phyloP scores from a whole-genome alignment of 2,797 vertebrate genomes.

The Iguana delicatissima region DNA sequence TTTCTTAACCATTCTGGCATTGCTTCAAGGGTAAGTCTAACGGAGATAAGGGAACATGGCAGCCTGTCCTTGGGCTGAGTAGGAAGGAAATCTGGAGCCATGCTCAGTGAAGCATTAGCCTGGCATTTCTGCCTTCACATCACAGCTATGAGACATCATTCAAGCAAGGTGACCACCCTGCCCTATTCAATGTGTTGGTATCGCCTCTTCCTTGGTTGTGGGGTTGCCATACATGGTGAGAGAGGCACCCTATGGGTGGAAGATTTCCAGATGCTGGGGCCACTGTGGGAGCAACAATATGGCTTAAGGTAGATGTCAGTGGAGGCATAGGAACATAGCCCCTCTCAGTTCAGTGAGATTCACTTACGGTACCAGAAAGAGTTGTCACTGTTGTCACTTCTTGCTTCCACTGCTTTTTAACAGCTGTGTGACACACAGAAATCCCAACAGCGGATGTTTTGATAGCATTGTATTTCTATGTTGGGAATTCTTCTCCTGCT shows the following conservation, averaged over 20 bases:
- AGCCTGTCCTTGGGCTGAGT: not conserved
- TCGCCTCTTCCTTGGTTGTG: not conserved
- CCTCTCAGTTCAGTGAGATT: not conserved
- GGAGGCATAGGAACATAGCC: not conserved
- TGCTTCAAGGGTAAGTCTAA: not conserved
- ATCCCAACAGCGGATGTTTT: not conserved
- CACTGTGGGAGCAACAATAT: not conserved
- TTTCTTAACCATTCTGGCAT: not conserved
- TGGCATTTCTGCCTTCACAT: not conserved
- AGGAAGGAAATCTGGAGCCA: not conserved
- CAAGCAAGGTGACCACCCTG: not conserved
- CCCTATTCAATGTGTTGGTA: not conserved
- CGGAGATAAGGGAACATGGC: not conserved
- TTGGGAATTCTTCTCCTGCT: not conserved
- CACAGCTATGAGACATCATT: not conserved
- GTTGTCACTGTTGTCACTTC: too few species aligned
- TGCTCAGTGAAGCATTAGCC: not conserved
- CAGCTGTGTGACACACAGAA: not conserved
- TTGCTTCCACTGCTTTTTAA: not conserved
- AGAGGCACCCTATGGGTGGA: not conserved
- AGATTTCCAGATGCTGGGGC: not conserved
- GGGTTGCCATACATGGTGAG: not conserved
- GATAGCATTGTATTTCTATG: not conserved
- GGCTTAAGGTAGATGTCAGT: not conserved
- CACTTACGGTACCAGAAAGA: not conserved